phyloP scores from a whole-genome alignment of 2,888 invertebrate genomes.

The Petrolisthes cinctipes region DNA sequence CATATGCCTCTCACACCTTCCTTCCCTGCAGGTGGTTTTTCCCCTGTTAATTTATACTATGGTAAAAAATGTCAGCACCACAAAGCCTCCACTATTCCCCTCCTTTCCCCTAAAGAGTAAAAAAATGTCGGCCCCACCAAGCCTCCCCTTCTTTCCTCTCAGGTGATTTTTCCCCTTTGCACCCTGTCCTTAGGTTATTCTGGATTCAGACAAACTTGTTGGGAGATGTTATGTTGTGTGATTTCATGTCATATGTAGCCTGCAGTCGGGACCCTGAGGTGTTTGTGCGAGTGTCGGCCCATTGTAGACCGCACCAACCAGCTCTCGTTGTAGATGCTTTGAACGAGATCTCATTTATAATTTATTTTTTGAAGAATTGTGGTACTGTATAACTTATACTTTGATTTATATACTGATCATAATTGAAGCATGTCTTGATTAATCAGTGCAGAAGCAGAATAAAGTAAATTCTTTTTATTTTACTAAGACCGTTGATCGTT shows the following conservation, averaged over 20 bases:
- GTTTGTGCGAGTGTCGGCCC: slow-evolving; percentile 40
- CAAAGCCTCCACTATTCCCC: no score
- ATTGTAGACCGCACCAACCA: background rate
- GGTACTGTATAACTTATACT: background rate
- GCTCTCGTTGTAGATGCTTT: background rate
- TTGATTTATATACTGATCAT: background rate
- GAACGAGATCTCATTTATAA: background rate
- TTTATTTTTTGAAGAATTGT: background rate
- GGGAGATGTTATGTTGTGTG: slow-evolving; percentile 61
- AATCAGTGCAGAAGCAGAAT: background rate
- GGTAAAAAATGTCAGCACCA: no score
- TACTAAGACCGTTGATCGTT: background rate
- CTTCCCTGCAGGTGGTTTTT: no score
- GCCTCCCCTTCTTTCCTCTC: no score
- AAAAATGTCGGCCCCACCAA: no score
- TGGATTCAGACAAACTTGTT: slow-evolving; percentile 49
- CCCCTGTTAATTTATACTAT: no score
- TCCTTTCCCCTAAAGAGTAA: no score
- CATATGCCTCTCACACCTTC: no score
- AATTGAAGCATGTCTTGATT: background rate
- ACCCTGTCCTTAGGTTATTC: no score
- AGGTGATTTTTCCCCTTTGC: no score
- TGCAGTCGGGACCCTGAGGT: slow-evolving; percentile 40
- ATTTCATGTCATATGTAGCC: slow-evolving; percentile 60
- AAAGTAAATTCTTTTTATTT: background rate